Evolutionary conservation across 2,113 vertebrate genomes (phyloP).

Genomic region (Pomatostomus ruficeps): DNA sequence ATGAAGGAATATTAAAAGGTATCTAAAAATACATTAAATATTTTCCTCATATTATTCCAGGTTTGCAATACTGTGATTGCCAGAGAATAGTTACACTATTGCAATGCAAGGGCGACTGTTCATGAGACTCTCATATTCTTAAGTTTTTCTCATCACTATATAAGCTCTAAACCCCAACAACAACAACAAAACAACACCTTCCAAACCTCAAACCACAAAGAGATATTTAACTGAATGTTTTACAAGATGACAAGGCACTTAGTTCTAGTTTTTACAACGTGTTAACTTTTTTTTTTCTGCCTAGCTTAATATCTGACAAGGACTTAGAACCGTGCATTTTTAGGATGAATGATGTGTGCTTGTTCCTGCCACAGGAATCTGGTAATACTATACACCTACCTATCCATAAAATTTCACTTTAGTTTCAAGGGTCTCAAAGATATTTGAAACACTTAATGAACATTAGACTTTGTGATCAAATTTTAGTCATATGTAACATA

Average conservation of each 20-base stretch:
- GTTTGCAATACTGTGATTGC: neutral
- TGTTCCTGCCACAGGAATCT: neutral
- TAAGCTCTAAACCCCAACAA: neutral
- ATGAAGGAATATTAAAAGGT: slow-evolving; percentile 21
- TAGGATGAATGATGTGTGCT: neutral
- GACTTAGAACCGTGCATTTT: neutral
- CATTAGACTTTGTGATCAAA: neutral
- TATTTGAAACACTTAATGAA: neutral
- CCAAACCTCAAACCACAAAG: neutral
- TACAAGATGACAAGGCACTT: neutral
- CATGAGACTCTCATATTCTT: neutral
- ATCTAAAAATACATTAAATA: slow-evolving; percentile 28
- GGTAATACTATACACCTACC: neutral
- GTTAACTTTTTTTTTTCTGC: neutral
- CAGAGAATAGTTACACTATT: neutral
- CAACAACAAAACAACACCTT: neutral
- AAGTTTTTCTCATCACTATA: neutral
- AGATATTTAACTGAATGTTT: neutral
- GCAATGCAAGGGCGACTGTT: neutral
- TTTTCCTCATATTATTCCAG: neutral
- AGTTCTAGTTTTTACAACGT: neutral
- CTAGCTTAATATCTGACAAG: neutral
- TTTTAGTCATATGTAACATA: neutral
- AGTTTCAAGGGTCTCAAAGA: neutral
- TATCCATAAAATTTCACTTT: neutral